phyloP scores from a whole-genome alignment of 2,113 vertebrate genomes.

The Gracilinanus agilis region DNA sequence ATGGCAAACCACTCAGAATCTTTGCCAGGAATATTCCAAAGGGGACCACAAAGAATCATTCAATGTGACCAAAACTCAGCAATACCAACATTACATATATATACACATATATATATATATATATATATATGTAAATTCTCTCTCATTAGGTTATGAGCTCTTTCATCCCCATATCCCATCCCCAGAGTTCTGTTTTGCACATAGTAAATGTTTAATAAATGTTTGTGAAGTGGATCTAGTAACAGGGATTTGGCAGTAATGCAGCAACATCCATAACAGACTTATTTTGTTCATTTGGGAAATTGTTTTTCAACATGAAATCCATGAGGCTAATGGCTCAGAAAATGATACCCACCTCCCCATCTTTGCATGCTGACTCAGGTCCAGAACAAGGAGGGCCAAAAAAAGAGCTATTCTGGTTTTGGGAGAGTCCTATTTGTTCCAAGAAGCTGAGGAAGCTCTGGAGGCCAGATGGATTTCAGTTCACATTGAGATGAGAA shows the following conservation, averaged over 20 bases:
- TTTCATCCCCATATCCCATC: neutral
- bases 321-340: neutral
- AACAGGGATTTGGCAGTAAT: neutral
- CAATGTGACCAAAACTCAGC: no score
- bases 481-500: neutral
- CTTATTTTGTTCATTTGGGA: constrained; percentile 23
- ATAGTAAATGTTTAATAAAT: neutral
- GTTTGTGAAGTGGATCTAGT: neutral
- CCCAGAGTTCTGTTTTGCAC: neutral
- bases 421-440: neutral
- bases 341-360: neutral
- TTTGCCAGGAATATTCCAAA: no score
- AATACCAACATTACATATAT: no score
- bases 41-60: no score
- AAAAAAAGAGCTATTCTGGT: neutral
- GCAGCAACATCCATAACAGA: neutral
- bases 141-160: neutral
- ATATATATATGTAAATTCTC: no score
- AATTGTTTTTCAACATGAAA: neutral
- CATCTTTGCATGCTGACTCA: neutral
- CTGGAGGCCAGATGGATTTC: neutral
- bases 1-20: no score
- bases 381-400: neutral
- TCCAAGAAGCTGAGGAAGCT: constrained; percentile 45
- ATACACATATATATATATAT: no score